Evolutionary conservation across 53 echinoderm and acorn worm species (phyloP).

Genomic region (Antedon mediterranea): DNA sequence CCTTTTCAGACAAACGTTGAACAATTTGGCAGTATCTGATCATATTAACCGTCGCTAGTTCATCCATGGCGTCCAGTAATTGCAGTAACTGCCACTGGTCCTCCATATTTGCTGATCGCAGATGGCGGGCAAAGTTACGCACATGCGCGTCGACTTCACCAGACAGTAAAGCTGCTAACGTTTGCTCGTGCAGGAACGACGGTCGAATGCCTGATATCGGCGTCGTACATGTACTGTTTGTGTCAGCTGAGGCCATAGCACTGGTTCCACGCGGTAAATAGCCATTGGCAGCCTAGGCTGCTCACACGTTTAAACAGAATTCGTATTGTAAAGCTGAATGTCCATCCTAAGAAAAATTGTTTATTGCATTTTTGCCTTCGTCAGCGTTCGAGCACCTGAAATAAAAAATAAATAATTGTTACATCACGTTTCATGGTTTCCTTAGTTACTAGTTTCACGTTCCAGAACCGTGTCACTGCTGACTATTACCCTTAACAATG

Average conservation of each 20-base stretch:
- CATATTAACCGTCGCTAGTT: slow-evolving; percentile 62
- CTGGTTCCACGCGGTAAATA: neutral
- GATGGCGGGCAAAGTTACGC: slow-evolving; percentile 67
- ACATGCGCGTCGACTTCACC: slow-evolving; percentile 76
- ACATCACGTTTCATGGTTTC: neutral
- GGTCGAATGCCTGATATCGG: neutral
- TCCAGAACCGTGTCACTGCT: neutral
- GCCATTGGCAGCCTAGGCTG: neutral
- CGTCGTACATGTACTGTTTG: neutral
- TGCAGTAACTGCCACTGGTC: slow-evolving; percentile 53
- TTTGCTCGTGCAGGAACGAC: neutral
- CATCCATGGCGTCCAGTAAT: slow-evolving; percentile 72
- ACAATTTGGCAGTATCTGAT: slow-evolving; percentile 58
- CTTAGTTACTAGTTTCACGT: neutral
- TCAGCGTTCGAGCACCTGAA: neutral
- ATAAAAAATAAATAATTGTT: neutral
- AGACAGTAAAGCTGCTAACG: slow-evolving; percentile 40
- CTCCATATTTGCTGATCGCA: slow-evolving; percentile 46
- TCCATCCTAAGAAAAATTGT: neutral
- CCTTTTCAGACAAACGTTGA: slow-evolving; percentile 70
- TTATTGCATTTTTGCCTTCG: neutral
- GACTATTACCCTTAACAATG: neutral
- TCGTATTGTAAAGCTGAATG: neutral
- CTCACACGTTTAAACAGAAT: neutral
- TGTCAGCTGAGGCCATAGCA: neutral